Conservation (phyloP, 64 coral and sea anemone genomes). For the Anthopleura sola region DNA sequence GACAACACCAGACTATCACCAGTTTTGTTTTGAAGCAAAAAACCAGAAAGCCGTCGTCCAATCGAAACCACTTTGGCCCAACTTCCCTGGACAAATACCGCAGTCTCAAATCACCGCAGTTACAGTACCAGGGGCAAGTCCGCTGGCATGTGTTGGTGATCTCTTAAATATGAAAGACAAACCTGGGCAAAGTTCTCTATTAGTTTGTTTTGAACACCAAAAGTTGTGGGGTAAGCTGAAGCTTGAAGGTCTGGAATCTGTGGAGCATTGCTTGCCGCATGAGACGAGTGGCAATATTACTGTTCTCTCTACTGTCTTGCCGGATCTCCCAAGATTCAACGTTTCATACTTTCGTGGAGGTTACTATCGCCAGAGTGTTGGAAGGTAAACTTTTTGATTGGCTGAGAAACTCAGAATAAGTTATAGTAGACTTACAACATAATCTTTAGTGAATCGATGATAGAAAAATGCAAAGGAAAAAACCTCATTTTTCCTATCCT, state of each 20-base stretch:
- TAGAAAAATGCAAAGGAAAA: no score
- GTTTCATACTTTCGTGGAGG: not conserved
- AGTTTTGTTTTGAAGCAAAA: not conserved
- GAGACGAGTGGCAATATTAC: not conserved
- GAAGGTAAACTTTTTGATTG: not conserved
- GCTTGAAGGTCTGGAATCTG: not conserved
- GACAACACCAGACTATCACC: not conserved
- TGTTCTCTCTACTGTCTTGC: not conserved
- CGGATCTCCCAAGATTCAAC: not conserved
- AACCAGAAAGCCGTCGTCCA: not conserved
- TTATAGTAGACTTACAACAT: no score
- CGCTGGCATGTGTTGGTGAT: not conserved
- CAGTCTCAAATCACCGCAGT: not conserved
- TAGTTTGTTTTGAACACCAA: not conserved
- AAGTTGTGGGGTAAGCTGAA: not conserved
- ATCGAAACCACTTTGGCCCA: not conserved
- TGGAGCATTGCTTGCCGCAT: not conserved
- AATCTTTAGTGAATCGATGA: no score
- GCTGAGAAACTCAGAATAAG: no score
- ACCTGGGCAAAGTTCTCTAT: not conserved
- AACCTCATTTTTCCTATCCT: no score
- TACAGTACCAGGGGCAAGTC: not conserved
- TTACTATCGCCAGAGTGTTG: not conserved
- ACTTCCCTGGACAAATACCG: not conserved
- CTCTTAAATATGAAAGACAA: not conserved